Evolutionary conservation across 2,797 vertebrate genomes (phyloP), one percentile per base, ranked within the genome.

Genomic region (Etheostoma nigrum): DNA sequence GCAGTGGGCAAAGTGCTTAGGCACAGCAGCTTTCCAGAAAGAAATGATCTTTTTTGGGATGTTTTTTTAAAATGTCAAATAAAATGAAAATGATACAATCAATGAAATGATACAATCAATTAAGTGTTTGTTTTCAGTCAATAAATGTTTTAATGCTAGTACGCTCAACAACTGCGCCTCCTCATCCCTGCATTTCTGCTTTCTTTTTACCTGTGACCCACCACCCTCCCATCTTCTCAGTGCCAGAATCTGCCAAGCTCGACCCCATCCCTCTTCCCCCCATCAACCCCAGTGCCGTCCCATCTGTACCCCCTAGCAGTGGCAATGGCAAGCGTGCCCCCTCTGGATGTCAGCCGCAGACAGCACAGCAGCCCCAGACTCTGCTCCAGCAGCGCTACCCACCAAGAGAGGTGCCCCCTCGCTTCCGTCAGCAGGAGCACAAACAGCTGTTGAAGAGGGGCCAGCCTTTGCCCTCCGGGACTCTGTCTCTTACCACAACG

Each of bases 381-480:
- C 90, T 70, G 79, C 89, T 85, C 75, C 95, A 95, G 93, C 97
- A 96, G 92, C 96, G 97, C 80, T 97, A 97, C 94, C 96, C 96
- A 61, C 95, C 97, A 82, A 95, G 97, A 89, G 96, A 99, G 96
- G 97, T 98, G 84, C 97, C 98, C 66, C 98, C 97, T 5, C 96
- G 97, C 90, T 98, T 98, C 92, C 96, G 97, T 85, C 97, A 97
- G 95, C 97, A 99, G 94, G 97, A 99, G 90, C 97, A 98, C 93
- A 98, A 98, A 89, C 98, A 98, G 94, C 96, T 98, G 93, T 94
- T 99, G 95, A 99, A 97, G 92, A 95, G 97, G 85, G 98, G 97
- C 85, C 97, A 98, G 93, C 97, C 97, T 91, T 93, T 99, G 81
- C 97, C 97, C 79, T 69, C 86, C 2, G 92, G 93, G 78, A 94